A percentile compares a stretch with the other conserved stretches of the same genome.
Evolutionary conservation across 2,888 invertebrate genomes (phyloP).

Genomic region (Dascillus cervinus): DNA sequence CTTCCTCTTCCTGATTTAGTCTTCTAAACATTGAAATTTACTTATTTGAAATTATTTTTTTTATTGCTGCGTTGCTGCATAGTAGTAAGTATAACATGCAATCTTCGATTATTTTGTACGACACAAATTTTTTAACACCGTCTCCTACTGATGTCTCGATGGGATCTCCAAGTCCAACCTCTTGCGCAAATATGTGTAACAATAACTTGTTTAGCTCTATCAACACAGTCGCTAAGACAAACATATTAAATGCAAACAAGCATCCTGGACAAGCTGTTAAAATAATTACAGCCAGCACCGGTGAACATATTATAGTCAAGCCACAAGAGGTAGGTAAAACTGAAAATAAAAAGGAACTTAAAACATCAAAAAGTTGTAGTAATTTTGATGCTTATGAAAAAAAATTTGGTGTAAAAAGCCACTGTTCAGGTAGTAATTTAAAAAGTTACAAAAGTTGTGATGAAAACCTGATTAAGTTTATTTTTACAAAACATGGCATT

Average conservation of each 20-base stretch:
- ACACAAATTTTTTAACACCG: slow-evolving; percentile 43
- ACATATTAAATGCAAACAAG: slow-evolving; percentile 30
- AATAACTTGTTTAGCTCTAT: slow-evolving; percentile 36
- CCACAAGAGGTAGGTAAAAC: slow-evolving; percentile 18
- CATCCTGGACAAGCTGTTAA: slow-evolving; percentile 70
- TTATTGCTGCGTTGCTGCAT: too few relatives aligned
- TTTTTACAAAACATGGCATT: slow-evolving; percentile 69
- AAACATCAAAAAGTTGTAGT: slow-evolving; percentile 35
- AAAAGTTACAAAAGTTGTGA: slow-evolving; percentile 45
- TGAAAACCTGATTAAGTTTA: slow-evolving; percentile 56
- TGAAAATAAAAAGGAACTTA: slow-evolving; percentile 35
- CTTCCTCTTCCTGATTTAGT: slow-evolving; percentile 1
- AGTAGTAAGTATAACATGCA: too few relatives aligned
- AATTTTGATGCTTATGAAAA: slow-evolving; percentile 27
- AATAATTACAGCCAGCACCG: slow-evolving; percentile 50
- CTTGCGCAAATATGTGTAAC: slow-evolving; percentile 40
- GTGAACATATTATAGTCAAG: slow-evolving; percentile 38
- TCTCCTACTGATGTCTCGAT: slow-evolving; percentile 49
- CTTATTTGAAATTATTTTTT: too few relatives aligned
- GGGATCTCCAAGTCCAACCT: slow-evolving; percentile 45
- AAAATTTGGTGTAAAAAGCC: slow-evolving; percentile 21
- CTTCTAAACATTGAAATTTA: slow-evolving; percentile 6
- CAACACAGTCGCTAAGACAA: slow-evolving; percentile 28
- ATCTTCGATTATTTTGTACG: too few relatives aligned
- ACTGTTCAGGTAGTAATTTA: slow-evolving; percentile 39